Evolutionary conservation across 2,888 invertebrate species (phyloP), one percentile per base, ranked within the genome.

Genomic region (Stegana nigrithorax): DNA sequence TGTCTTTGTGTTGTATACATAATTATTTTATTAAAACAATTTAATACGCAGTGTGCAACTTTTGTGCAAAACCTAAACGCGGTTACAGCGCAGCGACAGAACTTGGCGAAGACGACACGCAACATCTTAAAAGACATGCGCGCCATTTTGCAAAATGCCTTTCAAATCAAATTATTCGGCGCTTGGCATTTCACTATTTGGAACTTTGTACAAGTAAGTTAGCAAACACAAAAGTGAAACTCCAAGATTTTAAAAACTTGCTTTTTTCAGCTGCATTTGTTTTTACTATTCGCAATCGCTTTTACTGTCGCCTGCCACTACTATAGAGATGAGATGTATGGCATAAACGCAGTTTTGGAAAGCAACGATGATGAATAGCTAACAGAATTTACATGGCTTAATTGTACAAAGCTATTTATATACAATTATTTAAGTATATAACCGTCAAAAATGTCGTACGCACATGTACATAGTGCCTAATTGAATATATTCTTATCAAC

Each of bases 201-300:
- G 56, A 72, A 68, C 19, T 67, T 77, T 63, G 8, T 69, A 25
- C 42, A 67, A 14, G 75, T 75, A 67, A 64, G 65, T 26, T n/a
- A 1, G 1, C 12, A 27, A 3, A 17, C 19, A 42, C 6, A 44
- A 7, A 32, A 19, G 23, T 27, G 32, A 4, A 32, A 12, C n/a
- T n/a, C 10, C 3, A 4, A 32, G n/a, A 32, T 32, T 2, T n/a
- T 32, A 12, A 12, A 32, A 29, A 36, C 42, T 42, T 26, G 17
- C 39, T 53, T 47, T 27, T 71, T 68, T 1, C 56, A 79, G 78
- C 36, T 72, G n/a, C 71, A 74, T 36, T 14, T 64, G 12, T 32
- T 72, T 6, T 50, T 68, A 21, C 66, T 69, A 7, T 19, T 70
- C 29, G 60, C 60, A 29, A 70, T 75, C 50, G 66, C 68, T 1